Base-by-base conservation (phyloP, 37 sponge, comb jelly and placozoan species). In the Hormiphora californensis region DNA sequence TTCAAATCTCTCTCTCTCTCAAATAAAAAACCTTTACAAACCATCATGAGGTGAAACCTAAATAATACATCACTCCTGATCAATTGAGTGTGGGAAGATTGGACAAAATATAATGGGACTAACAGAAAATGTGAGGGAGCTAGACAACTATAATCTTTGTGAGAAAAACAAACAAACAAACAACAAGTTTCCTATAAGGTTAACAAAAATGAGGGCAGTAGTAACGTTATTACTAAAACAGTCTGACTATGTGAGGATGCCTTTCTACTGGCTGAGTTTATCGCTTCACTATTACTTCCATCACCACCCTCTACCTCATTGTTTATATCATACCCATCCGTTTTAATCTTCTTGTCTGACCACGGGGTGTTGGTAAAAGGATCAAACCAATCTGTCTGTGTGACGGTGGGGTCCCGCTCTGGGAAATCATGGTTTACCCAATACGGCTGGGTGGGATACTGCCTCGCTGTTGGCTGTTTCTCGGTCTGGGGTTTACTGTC, bases 281-380 rank as follows among this genome's bases (percentile, higher is more conserved):
- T 39, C 17, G 81, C 81, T 22, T 73, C 23, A 41, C 44, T 73
- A 33, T 73, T 73, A 41, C 41, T 73, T 46, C 43, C 35, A 32
- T 41, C 81, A 65, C 27, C 34, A 9, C 43, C 81, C 21, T 73
- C 35, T n/a, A 19, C 25, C 9, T 73, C 36, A 73, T 73, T 32
- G 32, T 73, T 46, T 19, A 19, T 73, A 15, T 32, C 35, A 73
- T 43, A 43, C 2, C 17, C 38, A 73, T 73, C 40, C 1, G 43
- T 36, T 39, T 32, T 73, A 11, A 22, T n/a, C 12, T 33, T 36
- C 43, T 33, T 73, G 46, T 73, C 43, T 0, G 44, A n/a, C 81
- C 81, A 73, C 17, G 81, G 81, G 81, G 81, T 73, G 21, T 27
- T 9, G 40, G 81, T 73, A 41, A 73, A 73, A 43, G 81, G 81